Conservation (phyloP, 1,140 invertebrate genomes). For the Varroa destructor region DNA sequence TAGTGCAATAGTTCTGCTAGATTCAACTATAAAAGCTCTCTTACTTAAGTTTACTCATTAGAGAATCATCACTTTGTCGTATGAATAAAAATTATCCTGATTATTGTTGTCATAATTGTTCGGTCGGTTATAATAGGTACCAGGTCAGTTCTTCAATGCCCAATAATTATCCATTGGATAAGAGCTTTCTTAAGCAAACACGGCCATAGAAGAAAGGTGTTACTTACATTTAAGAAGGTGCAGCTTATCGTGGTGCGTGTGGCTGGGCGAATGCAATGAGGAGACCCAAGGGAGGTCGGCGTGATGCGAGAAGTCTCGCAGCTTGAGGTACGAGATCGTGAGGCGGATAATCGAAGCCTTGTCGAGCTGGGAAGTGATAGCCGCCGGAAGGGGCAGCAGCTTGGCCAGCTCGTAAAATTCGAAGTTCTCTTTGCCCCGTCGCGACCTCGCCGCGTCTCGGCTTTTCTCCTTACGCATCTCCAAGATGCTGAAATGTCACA, state of each 20-base stretch:
- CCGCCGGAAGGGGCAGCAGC: conserved; percentile 84
- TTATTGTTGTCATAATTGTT: too few species aligned
- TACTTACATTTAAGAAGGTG: conserved; percentile 24
- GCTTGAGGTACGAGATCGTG: conserved; percentile 90
- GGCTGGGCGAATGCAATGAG: conserved; percentile 49
- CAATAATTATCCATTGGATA: too few species aligned
- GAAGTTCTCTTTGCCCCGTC: conserved; percentile 92
- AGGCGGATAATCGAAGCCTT: conserved; percentile 96
- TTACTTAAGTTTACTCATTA: too few species aligned
- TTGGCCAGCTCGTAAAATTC: conserved; percentile 97
- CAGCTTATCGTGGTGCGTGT: conserved; percentile 37
- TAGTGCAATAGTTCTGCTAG: too few species aligned
- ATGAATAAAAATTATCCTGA: too few species aligned
- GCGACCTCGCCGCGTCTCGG: conserved; percentile 78
- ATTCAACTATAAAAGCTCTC: too few species aligned
- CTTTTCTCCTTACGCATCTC: conserved; percentile 94
- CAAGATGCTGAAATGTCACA: conserved; percentile 62
- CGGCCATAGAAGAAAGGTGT: not conserved
- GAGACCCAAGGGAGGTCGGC: conserved; percentile 85
- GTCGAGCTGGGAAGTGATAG: conserved; percentile 92
- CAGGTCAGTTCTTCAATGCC: too few species aligned
- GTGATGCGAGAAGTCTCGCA: conserved; percentile 82
- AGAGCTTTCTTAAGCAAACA: too few species aligned
- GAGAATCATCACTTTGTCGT: too few species aligned
- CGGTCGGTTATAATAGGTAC: too few species aligned